A percentile compares a stretch with the other conserved stretches of the same genome.
Conservation (phyloP, 2,888 invertebrate species). For the Tuberolachnus salignus region DNA sequence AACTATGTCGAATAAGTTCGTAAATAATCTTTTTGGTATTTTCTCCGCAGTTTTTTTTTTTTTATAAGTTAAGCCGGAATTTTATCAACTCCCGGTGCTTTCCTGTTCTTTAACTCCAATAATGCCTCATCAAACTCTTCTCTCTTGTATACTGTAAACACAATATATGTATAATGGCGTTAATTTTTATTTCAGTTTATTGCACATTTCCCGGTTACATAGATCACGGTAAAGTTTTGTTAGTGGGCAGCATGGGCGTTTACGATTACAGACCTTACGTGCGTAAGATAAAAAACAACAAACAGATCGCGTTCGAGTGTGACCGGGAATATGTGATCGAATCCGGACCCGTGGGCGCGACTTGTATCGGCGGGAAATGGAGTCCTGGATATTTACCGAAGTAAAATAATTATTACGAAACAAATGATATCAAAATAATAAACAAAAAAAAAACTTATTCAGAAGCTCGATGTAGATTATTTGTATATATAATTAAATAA, state of each 20-base stretch:
- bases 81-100: too few relatives aligned
- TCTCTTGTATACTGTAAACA: neutral
- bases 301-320: constrained; percentile 95
- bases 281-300: constrained; percentile 85
- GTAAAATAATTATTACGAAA: constrained; percentile 63
- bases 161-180: too few relatives aligned
- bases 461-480: too few relatives aligned
- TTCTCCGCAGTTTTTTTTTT: too few relatives aligned
- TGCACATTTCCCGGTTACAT: constrained; percentile 92
- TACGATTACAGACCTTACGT: constrained; percentile 96
- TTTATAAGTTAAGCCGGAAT: too few relatives aligned
- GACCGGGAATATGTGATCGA: constrained; percentile 86
- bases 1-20: too few relatives aligned
- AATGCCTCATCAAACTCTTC: neutral
- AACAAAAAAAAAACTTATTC: too few relatives aligned
- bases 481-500: too few relatives aligned
- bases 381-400: constrained; percentile 85
- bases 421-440: too few relatives aligned
- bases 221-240: constrained; percentile 84
- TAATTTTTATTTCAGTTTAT: constrained; percentile 68
- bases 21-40: too few relatives aligned
- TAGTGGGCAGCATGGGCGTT: constrained; percentile 94
- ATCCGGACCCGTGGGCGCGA: constrained; percentile 90
- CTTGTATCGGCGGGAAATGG: constrained; percentile 94
- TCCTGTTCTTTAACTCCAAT: neutral